Percentiles rank a stretch among this genome's conserved stretches.
Conservation (phyloP, 2,113 vertebrate genomes). For the Fukomys damarensis region DNA sequence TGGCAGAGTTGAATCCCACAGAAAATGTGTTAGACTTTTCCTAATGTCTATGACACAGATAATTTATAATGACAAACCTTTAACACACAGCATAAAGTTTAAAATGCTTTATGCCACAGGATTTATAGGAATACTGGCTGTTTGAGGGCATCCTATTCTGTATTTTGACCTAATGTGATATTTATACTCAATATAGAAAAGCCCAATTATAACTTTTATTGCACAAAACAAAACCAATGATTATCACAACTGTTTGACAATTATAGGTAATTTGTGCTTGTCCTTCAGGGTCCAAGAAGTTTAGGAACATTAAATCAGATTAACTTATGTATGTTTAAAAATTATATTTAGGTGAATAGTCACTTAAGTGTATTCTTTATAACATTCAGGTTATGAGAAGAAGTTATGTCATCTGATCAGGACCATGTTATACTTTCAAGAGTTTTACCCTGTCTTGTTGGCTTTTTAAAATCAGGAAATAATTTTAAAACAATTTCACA, state of each 20-base stretch:
- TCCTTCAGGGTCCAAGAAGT: conserved; percentile 23
- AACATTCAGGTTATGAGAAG: not conserved
- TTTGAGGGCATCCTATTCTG: not conserved
- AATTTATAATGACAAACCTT: conserved; percentile 12
- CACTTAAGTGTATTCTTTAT: conserved; percentile 30
- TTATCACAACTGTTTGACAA: not conserved
- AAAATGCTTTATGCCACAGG: not conserved
- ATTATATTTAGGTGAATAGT: conserved; percentile 1
- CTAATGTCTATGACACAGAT: not conserved
- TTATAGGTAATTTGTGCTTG: conserved; percentile 23
- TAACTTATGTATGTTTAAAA: conserved; percentile 58
- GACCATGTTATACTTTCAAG: not conserved
- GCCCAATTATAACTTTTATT: conserved; percentile 5
- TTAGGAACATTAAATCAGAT: not conserved
- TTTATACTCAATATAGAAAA: conserved; percentile 48
- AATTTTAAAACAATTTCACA: conserved; percentile 36
- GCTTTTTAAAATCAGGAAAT: conserved; percentile 26
- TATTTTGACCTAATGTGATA: conserved; percentile 28
- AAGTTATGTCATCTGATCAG: not conserved
- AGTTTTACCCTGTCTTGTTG: not conserved
- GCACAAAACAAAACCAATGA: not conserved
- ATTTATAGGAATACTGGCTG: conserved; percentile 6
- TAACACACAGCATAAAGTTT: conserved; percentile 1
- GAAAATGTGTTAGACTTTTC: conserved; percentile 9
- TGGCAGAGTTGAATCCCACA: not conserved